Evolutionary conservation across 2,113 vertebrate genomes (phyloP).

Genomic region (Epinephelus moara): DNA sequence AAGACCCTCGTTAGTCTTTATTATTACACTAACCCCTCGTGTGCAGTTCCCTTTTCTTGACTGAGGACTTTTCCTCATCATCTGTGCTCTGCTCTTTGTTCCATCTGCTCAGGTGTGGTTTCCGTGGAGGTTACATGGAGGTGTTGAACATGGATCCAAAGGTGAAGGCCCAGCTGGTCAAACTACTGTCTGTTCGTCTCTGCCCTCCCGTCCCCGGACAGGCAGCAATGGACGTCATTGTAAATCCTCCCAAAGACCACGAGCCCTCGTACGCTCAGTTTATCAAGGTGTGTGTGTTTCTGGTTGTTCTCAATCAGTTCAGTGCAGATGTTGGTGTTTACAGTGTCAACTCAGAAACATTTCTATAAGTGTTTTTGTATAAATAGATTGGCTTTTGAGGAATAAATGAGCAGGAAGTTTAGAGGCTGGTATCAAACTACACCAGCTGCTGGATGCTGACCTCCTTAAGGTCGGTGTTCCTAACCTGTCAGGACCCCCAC

Average conservation of each 20-base stretch:
- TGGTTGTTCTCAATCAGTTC: too few relatives aligned
- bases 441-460: not conserved
- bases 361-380: not conserved
- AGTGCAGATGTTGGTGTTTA: too few relatives aligned
- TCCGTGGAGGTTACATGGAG: constrained; percentile 89
- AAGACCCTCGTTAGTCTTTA: too few relatives aligned
- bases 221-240: constrained; percentile 80
- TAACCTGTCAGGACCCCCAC: too few relatives aligned
- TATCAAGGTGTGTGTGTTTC: constrained; percentile 69
- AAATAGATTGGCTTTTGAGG: too few relatives aligned
- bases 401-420: not conserved
- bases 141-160: constrained; percentile 87
- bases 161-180: constrained; percentile 85
- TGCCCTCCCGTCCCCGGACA: constrained; percentile 87
- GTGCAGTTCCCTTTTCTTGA: too few relatives aligned
- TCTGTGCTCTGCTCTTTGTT: not conserved
- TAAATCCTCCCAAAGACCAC: constrained; percentile 80
- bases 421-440: not conserved
- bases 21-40: not conserved
- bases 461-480: too few relatives aligned
- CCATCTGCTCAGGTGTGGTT: constrained; percentile 83
- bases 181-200: constrained; percentile 86
- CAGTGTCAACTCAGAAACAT: too few relatives aligned
- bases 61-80: too few relatives aligned
- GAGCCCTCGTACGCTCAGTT: constrained; percentile 86